These are phyloP conservation scores for Ceratina japonica DNA, from an alignment of 1,140 invertebrate species.

Conservation along the genomic window DNA sequence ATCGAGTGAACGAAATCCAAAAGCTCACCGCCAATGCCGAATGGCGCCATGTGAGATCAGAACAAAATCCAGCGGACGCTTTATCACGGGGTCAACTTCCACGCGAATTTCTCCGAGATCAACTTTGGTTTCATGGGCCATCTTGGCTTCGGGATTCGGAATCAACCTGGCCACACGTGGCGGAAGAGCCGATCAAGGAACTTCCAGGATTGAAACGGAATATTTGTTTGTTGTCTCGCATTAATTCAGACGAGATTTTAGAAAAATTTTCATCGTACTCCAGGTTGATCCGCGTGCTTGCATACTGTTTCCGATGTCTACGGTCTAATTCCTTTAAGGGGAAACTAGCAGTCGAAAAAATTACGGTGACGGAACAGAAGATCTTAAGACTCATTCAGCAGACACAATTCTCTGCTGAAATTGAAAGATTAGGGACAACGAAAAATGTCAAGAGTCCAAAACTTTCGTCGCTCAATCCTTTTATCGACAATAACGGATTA, in stretches of 20 bases:
- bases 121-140: no score
- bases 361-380: background rate
- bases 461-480: conserved; percentile 39
- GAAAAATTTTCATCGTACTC: background rate
- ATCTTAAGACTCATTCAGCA: conserved; percentile 26
- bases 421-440: background rate
- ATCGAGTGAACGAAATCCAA: conserved; percentile 16
- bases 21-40: no score
- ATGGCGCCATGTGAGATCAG: background rate
- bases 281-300: background rate
- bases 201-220: no score
- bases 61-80: background rate
- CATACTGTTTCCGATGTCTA: conserved; percentile 39
- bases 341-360: conserved; percentile 1
- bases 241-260: no score
- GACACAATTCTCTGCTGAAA: conserved; percentile 22
- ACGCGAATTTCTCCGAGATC: no score
- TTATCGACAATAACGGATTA: conserved; percentile 52
- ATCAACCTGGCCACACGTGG: no score
- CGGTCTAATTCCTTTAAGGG: background rate
- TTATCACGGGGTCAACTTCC: conserved; percentile 41
- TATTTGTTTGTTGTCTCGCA: no score
- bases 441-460: background rate
- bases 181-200: no score
- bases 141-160: no score